Evolutionary conservation across 2,797 vertebrate species (phyloP).

Genomic region (Poecilia wingei): DNA sequence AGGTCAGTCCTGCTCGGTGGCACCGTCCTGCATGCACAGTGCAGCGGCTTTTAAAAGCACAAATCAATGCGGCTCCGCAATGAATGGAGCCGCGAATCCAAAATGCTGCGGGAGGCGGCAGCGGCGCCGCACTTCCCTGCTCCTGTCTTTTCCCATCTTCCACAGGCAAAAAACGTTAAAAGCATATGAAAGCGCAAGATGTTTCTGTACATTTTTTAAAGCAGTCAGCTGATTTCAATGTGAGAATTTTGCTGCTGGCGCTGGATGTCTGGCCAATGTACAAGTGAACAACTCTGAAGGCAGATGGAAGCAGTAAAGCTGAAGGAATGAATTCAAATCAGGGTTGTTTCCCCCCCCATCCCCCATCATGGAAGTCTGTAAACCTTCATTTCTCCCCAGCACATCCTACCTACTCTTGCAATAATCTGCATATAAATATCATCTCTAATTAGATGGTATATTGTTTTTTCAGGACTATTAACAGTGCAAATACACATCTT

Average conservation of each 20-base stretch:
- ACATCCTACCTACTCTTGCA: background rate
- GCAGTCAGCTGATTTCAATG: slow-evolving; percentile 25
- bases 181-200: slow-evolving; percentile 11
- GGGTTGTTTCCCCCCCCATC: background rate
- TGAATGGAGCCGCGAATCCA: slow-evolving; percentile 38
- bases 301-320: slow-evolving; percentile 18
- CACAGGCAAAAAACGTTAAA: slow-evolving; percentile 28
- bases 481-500: background rate
- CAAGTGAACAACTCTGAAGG: slow-evolving; percentile 33
- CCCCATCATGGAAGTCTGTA: background rate
- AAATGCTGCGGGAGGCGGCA: slow-evolving; percentile 29
- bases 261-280: slow-evolving; percentile 33
- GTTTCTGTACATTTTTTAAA: slow-evolving; percentile 34
- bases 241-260: slow-evolving; percentile 32
- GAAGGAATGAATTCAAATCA: slow-evolving; percentile 38
- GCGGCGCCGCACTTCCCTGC: slow-evolving; percentile 13
- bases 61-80: slow-evolving; percentile 63
- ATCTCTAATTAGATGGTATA: background rate
- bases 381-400: too few relatives aligned
- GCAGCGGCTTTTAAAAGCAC: slow-evolving; percentile 47
- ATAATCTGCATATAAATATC: background rate
- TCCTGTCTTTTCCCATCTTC: slow-evolving; percentile 11
- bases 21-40: slow-evolving; percentile 46
- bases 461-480: background rate
- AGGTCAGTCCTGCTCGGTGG: slow-evolving; percentile 62